Base-by-base conservation (phyloP, 2,113 vertebrate genomes). In the Willisornis vidua region DNA sequence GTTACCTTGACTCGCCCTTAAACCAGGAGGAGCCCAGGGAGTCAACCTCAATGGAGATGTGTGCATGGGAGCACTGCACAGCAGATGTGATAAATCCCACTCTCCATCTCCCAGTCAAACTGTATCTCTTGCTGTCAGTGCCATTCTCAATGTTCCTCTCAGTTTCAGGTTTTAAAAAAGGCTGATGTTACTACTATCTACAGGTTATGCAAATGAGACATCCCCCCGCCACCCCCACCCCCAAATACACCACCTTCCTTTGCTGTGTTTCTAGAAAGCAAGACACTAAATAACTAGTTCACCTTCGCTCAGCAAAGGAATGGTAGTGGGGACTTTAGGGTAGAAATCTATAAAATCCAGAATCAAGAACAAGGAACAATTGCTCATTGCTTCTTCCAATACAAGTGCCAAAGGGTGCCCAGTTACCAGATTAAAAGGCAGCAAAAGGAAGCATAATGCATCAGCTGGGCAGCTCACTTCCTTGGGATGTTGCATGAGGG, bases 201-300 rank as follows among this genome's bases (percentile, higher is more conserved):
- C 54, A 90, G 74, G 31, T 57, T 91, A 91, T 90, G 90, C 66
- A 95, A 90, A 89, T 75, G n/a, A 93, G 83, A 86, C 57, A 24
- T 59, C 74, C 61, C 57, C 2, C 39, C 39, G n/a, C 37, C 37
- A 7, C 37, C 37, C 10, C 39, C 6, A 15, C 46, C 9, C 0
- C 0, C 80, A 85, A 84, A 85, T 62, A 65, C 15, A 82, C 41
- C 45, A 63, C 52, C 58, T 87, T 91, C 10, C 33, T 85, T 85
- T 46, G 7, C n/a, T 89, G 9, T 45, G 55, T 89, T 96, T 94
- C 70, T 79, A 58, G 67, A 76, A 62, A 87, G 67, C 58, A 79
- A 68, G 26, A 55, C 68, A 13, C 62, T 89, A 73, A 91, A 76
- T 79, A 79, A 61, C 45, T 65, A 49, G 17, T 18, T 94, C 62